These are phyloP conservation scores for Andrena bucephala DNA, from an alignment of 2,888 invertebrate species.

Conservation along the genomic window DNA sequence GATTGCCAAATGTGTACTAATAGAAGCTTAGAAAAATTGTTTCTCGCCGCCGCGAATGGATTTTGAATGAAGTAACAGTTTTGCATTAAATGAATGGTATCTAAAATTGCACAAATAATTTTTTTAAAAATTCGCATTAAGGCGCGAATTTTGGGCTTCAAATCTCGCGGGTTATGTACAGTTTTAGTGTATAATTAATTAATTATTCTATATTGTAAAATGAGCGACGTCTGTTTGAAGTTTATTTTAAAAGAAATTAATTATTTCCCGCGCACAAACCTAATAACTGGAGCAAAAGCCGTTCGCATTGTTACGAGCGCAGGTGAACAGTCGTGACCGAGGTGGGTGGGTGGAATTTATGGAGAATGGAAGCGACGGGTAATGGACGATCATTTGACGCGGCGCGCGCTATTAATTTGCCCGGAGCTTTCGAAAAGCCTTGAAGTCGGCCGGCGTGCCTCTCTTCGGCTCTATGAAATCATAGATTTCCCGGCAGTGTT, in stretches of 20 bases:
- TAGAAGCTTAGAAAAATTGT: too few species aligned
- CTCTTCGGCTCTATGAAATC: slow-evolving; percentile 75
- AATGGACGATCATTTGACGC: slow-evolving; percentile 72
- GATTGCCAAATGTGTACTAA: too few species aligned
- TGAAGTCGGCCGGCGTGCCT: slow-evolving; percentile 73
- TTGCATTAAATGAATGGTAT: too few species aligned
- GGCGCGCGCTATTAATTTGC: slow-evolving; percentile 76
- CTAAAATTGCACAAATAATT: too few species aligned
- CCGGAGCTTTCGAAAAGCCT: slow-evolving; percentile 81
- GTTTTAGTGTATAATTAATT: not conserved
- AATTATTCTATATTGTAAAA: not conserved
- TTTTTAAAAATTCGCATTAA: not conserved
- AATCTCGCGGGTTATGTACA: not conserved
- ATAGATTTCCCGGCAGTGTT: slow-evolving; percentile 71
- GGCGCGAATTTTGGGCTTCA: not conserved
- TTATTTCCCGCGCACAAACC: not conserved
- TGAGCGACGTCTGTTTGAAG: not conserved
- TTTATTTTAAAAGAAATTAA: slow-evolving; percentile 7
- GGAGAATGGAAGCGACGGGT: slow-evolving; percentile 69
- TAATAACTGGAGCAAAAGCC: slow-evolving; percentile 47
- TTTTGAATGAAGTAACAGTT: not conserved
- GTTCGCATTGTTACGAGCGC: slow-evolving; percentile 42
- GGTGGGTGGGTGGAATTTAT: slow-evolving; percentile 71
- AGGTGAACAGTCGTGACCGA: slow-evolving; percentile 58
- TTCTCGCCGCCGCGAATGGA: too few species aligned